phyloP scores from a whole-genome alignment of 2,888 invertebrate genomes.

The Leptothorax acervorum region DNA sequence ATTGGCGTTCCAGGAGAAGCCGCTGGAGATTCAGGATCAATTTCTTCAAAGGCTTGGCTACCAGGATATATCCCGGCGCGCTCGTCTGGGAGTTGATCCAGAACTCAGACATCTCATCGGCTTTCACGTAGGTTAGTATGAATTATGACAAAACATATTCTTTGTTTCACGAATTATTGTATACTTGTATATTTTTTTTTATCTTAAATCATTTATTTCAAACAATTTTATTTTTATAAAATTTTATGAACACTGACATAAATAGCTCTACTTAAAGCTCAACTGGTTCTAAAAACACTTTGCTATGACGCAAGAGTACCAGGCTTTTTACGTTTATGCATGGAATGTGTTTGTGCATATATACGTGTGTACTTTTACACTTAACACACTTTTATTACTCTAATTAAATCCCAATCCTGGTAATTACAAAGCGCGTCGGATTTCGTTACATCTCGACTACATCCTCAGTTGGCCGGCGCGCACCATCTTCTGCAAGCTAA shows the following conservation, averaged over 20 bases:
- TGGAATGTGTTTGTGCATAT: not conserved
- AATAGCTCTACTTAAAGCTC: not conserved
- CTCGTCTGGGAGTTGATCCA: slow-evolving; percentile 89
- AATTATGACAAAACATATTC: slow-evolving; percentile 14
- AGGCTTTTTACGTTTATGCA: not conserved
- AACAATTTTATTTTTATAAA: not conserved
- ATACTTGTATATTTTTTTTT: not conserved
- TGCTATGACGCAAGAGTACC: not conserved
- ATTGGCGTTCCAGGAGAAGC: slow-evolving; percentile 87
- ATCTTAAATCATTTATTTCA: not conserved
- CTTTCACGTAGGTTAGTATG: slow-evolving; percentile 87
- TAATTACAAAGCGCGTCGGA: slow-evolving; percentile 65
- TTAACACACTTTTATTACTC: slow-evolving; percentile 11
- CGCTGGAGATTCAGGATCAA: slow-evolving; percentile 88
- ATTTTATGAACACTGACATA: not conserved
- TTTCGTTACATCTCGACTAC: slow-evolving; percentile 63
- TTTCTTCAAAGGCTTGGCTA: slow-evolving; percentile 88
- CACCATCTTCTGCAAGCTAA: slow-evolving; percentile 62
- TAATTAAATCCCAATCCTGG: slow-evolving; percentile 23
- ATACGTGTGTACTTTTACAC: not conserved
- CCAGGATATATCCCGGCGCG: slow-evolving; percentile 87
- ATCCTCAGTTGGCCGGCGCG: slow-evolving; percentile 57
- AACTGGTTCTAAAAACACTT: not conserved
- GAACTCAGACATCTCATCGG: slow-evolving; percentile 88
- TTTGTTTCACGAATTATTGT: not conserved